Evolutionary conservation across 2,888 invertebrate genomes (phyloP), one percentile per base, ranked within the genome.

Genomic region (Drosophila mettleri): DNA sequence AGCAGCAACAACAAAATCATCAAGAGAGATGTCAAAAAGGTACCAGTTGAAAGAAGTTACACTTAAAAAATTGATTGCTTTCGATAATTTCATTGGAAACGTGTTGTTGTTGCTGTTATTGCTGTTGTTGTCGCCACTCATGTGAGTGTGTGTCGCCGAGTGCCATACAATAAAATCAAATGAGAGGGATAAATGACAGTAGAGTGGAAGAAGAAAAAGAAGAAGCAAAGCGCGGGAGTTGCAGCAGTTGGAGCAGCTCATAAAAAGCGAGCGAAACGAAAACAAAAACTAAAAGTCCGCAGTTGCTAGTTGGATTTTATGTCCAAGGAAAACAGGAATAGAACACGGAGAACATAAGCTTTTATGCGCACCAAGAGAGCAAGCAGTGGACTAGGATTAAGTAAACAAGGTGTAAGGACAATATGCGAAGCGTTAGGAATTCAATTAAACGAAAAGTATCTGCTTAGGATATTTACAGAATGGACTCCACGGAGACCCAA

Each of bases 11-110:
- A 54, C 33, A 55, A 20, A 10, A 18, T 29, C 29, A 31, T n/a
- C 22, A 24, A 38, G 52, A 39, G 39, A 62, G 38, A 49, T 41
- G 43, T 52, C 38, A 45, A 59, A 74, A 74, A 74, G 75, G 70
- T 74, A 69, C 72, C 60, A 69, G 73, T 54, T 70, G 74, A 75
- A 69, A 72, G 76, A 74, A 79, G 73, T 86, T 86, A 80, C 87
- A 86, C 85, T 86, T 86, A 86, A 86, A 87, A 85, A 84, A 85
- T 82, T 86, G 87, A 86, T 86, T 86, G 82, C 76, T 74, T 86
- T 86, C 74, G 87, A 85, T 86, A 82, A 86, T 80, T 86, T 86
- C 85, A 85, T 76, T 86, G 85, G 78, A 80, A 86, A 82, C 81
- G 78, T 76, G 81, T 86, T 75, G 83, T 69, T 60, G 81, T 70